Conservation (phyloP, 2,113 vertebrate genomes). For the Caloenas nicobarica region DNA sequence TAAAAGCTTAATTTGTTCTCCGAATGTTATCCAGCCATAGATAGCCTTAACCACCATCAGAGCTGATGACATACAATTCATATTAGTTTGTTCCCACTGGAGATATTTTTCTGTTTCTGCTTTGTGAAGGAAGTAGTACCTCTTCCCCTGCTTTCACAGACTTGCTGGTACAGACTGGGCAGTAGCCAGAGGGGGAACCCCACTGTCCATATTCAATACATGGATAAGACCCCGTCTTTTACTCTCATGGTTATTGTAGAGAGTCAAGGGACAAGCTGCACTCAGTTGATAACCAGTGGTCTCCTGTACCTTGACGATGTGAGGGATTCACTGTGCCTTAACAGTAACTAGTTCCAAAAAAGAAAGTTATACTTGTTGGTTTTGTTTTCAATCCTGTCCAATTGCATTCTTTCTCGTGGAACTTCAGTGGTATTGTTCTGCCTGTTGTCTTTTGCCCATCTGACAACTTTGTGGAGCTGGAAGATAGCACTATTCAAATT, state of each 20-base stretch:
- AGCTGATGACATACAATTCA: not conserved
- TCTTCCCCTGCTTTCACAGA: not conserved
- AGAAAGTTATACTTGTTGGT: not conserved
- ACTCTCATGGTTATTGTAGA: not conserved
- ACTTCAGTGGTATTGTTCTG: not conserved
- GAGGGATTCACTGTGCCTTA: not conserved
- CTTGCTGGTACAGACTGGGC: not conserved
- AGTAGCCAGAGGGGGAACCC: not conserved
- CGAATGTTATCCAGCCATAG: not conserved
- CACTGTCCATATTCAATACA: not conserved
- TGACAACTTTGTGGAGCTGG: not conserved
- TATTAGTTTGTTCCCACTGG: not conserved
- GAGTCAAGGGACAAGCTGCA: not conserved
- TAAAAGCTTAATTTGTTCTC: not conserved
- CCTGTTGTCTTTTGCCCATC: not conserved
- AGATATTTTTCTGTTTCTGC: not conserved
- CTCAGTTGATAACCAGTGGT: not conserved
- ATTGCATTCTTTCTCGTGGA: not conserved
- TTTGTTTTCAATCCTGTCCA: not conserved
- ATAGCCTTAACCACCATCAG: not conserved
- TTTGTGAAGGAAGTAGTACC: not conserved
- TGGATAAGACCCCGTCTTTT: not conserved
- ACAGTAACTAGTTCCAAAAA: not conserved
- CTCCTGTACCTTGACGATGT: not conserved
- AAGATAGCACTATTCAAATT: not conserved